phyloP scores from a whole-genome alignment of 2,797 vertebrate genomes.

The Oreonectes daqikongensis region DNA sequence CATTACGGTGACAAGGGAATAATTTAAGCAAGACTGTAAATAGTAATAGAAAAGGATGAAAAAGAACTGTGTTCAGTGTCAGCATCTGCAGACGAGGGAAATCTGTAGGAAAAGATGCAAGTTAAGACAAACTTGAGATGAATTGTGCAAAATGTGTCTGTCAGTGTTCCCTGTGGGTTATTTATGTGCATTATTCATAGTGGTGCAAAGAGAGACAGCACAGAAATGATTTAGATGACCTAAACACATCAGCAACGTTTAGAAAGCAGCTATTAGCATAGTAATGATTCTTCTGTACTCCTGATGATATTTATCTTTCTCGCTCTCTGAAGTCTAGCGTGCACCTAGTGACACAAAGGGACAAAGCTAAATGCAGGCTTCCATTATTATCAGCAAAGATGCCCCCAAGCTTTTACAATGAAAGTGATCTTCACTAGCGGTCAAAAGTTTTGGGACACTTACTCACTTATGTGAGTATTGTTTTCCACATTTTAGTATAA shows the following conservation, averaged over 20 bases:
- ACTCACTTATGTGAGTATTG: too few species aligned
- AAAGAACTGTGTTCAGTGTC: not conserved
- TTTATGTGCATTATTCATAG: not conserved
- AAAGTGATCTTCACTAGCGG: too few species aligned
- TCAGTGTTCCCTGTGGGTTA: not conserved
- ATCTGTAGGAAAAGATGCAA: slow-evolving; percentile 14
- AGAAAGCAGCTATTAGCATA: slow-evolving; percentile 16
- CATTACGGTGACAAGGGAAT: slow-evolving; percentile 18
- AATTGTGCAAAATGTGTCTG: not conserved
- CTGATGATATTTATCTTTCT: not conserved
- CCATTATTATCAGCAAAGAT: too few species aligned
- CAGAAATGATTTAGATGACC: slow-evolving; percentile 6
- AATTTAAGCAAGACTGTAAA: slow-evolving; percentile 39
- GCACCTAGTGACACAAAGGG: too few species aligned
- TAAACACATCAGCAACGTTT: slow-evolving; percentile 6
- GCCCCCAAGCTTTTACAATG: too few species aligned
- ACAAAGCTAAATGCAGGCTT: too few species aligned
- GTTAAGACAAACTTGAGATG: slow-evolving; percentile 6
- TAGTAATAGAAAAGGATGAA: slow-evolving; percentile 31
- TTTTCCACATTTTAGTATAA: too few species aligned
- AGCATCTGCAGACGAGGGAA: slow-evolving; percentile 5
- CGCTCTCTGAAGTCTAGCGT: too few species aligned
- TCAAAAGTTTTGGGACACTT: too few species aligned
- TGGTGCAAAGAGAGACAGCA: not conserved
- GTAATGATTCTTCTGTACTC: slow-evolving; percentile 1